phyloP scores from a whole-genome alignment of 53 echinoderm and acorn worm species.

The Actinopyga echinites region DNA sequence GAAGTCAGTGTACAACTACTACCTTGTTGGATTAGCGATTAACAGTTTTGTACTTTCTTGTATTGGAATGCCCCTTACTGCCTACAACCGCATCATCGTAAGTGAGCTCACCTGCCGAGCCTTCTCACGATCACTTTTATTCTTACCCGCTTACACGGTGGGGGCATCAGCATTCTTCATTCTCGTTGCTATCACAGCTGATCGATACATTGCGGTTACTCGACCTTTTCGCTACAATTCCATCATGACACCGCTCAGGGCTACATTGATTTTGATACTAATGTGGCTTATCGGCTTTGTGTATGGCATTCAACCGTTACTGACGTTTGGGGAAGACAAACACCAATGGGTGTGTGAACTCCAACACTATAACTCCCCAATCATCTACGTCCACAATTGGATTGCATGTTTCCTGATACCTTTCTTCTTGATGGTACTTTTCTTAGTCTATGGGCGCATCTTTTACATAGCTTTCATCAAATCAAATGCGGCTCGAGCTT shows the following conservation, averaged over 20 bases:
- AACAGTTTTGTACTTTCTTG: not conserved
- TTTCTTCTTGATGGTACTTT: too few relatives aligned
- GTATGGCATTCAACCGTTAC: not conserved
- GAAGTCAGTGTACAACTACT: not conserved
- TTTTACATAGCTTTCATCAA: too few relatives aligned
- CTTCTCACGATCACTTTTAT: not conserved
- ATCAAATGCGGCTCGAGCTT: too few relatives aligned
- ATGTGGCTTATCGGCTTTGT: too few relatives aligned
- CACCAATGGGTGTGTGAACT: too few relatives aligned
- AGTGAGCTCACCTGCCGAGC: not conserved
- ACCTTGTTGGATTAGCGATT: not conserved
- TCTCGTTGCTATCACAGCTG: not conserved
- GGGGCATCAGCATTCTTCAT: not conserved
- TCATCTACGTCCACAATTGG: too few relatives aligned
- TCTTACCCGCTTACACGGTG: not conserved
- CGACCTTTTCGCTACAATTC: not conserved
- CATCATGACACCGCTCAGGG: not conserved
- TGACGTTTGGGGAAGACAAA: too few relatives aligned
- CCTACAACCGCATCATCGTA: not conserved
- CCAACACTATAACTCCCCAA: too few relatives aligned
- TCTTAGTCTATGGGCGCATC: too few relatives aligned
- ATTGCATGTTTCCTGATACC: too few relatives aligned
- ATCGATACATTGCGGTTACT: constrained; percentile 2
- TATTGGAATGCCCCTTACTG: not conserved
- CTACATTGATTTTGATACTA: not conserved